Evolutionary conservation across 2,797 vertebrate species (phyloP).

Genomic region (Lepilemur septentrionalis): DNA sequence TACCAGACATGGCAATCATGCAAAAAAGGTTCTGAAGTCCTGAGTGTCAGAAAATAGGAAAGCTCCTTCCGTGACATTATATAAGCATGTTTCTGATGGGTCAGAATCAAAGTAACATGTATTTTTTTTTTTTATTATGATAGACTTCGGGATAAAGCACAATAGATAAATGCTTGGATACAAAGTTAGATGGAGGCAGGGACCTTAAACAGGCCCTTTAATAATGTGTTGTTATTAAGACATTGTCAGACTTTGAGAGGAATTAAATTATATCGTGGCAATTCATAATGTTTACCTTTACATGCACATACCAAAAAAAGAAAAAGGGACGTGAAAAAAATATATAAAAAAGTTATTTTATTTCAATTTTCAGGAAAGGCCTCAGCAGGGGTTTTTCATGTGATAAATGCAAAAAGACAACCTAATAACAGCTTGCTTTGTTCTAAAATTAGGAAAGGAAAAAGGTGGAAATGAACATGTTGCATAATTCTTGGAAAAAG

Average conservation of each 20-base stretch:
- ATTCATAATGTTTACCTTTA: constrained; percentile 67
- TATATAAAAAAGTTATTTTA: constrained; percentile 21
- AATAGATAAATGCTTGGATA: background rate
- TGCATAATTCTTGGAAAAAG: constrained; percentile 41
- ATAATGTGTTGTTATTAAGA: constrained; percentile 51
- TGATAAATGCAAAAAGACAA: constrained; percentile 64
- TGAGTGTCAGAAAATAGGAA: constrained; percentile 29
- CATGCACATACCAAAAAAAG: background rate
- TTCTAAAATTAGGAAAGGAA: constrained; percentile 72
- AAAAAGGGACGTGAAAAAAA: background rate
- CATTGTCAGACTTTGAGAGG: constrained; percentile 59
- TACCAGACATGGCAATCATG: background rate
- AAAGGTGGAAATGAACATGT: constrained; percentile 61
- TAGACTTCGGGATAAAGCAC: background rate
- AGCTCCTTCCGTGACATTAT: background rate
- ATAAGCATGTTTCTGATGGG: constrained; percentile 16
- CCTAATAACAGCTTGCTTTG: constrained; percentile 63
- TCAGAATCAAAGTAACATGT: background rate
- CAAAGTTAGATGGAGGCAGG: constrained; percentile 38
- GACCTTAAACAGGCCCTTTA: constrained; percentile 60
- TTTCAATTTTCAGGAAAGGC: background rate
- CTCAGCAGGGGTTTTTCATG: background rate
- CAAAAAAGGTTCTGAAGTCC: background rate
- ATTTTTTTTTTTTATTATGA: constrained; percentile 57
- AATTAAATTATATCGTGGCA: constrained; percentile 26